phyloP scores from a whole-genome alignment of 1,140 invertebrate genomes.

The Hylaeus volcanicus region DNA sequence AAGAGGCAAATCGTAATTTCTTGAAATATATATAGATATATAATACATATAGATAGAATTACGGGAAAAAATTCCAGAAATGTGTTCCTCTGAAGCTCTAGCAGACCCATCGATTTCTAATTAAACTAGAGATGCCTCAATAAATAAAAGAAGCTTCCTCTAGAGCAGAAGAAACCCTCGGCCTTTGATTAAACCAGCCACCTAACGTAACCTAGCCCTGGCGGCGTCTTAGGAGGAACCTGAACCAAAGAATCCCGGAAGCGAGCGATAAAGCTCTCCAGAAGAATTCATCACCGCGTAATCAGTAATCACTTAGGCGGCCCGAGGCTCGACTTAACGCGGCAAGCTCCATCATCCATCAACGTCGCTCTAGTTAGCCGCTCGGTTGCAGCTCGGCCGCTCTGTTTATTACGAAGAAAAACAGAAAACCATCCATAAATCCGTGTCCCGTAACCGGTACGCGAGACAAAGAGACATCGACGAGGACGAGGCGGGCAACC shows the following conservation, averaged over 20 bases:
- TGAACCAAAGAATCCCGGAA: slow-evolving; percentile 2
- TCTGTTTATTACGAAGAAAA: slow-evolving; percentile 53
- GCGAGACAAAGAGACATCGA: neutral
- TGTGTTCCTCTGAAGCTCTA: too few relatives aligned
- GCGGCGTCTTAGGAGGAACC: too few relatives aligned
- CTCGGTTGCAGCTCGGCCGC: slow-evolving; percentile 30
- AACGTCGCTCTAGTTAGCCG: slow-evolving; percentile 58
- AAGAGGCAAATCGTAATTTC: too few relatives aligned
- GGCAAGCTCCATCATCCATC: slow-evolving; percentile 51
- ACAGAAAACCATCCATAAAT: slow-evolving; percentile 61
- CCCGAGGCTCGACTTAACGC: slow-evolving; percentile 10
- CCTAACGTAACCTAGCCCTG: too few relatives aligned
- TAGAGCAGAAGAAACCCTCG: neutral
- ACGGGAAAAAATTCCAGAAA: too few relatives aligned
- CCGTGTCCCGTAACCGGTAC: slow-evolving; percentile 15
- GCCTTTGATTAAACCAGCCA: too few relatives aligned
- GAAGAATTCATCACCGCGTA: slow-evolving; percentile 21
- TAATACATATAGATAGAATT: too few relatives aligned
- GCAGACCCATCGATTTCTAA: too few relatives aligned
- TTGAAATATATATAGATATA: too few relatives aligned
- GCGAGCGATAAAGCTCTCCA: neutral
- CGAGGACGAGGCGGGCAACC: neutral
- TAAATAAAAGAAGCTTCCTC: too few relatives aligned
- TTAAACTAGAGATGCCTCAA: too few relatives aligned
- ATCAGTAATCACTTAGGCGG: slow-evolving; percentile 32